Evolutionary conservation across 1,140 invertebrate species (phyloP).

Genomic region (Chionoecetes opilio): DNA sequence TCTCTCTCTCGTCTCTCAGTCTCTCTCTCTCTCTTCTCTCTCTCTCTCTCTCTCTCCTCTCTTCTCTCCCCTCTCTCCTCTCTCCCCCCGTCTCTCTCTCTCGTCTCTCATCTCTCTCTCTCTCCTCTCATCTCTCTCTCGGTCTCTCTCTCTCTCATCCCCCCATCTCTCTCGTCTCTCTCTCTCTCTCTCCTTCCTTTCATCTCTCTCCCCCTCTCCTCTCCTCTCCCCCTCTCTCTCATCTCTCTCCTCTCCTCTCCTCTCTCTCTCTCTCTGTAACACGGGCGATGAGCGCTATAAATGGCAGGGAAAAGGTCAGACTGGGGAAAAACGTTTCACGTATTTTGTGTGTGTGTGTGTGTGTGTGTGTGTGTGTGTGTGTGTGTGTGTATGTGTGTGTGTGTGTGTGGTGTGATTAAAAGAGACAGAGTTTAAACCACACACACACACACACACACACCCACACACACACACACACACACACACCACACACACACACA

Average conservation of each 20-base stretch:
- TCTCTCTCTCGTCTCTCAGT: no score
- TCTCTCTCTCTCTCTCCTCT: background rate
- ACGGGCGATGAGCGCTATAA: no score
- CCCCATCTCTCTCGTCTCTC: background rate
- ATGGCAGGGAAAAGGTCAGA: background rate
- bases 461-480: background rate
- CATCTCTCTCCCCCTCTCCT: background rate
- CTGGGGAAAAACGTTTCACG: background rate
- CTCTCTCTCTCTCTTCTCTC: background rate
- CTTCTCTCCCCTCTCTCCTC: background rate
- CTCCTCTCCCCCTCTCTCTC: background rate
- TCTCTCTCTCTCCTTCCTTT: background rate
- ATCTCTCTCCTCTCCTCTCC: background rate
- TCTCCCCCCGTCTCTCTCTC: background rate
- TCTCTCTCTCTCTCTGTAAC: no score
- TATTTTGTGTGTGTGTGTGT: no score
- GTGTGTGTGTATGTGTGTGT: background rate
- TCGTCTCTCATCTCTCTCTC: background rate
- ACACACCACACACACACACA: background rate
- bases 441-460: background rate
- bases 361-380: conserved; percentile 2
- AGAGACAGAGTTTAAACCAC: background rate
- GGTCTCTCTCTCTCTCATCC: background rate
- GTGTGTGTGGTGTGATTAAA: background rate
- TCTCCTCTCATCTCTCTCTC: background rate